Conservation (phyloP, 2,113 vertebrate genomes). For the Pseudopodoces humilis region DNA sequence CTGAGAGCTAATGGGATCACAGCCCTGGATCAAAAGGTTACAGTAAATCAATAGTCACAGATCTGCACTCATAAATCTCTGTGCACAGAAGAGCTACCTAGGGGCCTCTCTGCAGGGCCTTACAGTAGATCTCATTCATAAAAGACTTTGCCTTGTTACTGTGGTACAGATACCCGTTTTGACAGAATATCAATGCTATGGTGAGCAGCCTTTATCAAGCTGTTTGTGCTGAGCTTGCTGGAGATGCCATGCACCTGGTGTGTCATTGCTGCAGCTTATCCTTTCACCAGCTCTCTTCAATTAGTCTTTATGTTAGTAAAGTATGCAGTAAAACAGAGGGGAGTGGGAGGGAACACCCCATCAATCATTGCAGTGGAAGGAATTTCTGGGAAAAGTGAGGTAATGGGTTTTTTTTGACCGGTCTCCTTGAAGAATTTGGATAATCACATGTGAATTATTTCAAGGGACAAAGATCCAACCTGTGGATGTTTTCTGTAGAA, state of each 20-base stretch:
- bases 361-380: not conserved
- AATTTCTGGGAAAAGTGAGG: not conserved
- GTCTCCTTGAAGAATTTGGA: not conserved
- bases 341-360: not conserved
- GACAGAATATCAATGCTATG: not conserved
- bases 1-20: not conserved
- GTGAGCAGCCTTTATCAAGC: not conserved
- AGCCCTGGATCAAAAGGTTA: not conserved
- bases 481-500: not conserved
- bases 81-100: not conserved
- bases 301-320: not conserved
- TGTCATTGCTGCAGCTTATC: not conserved
- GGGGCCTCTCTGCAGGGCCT: not conserved
- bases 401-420: not conserved
- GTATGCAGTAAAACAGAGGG: not conserved
- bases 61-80: not conserved
- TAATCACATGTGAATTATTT: not conserved
- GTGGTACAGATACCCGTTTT: not conserved
- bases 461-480: not conserved
- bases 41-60: not conserved
- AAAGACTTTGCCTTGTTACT: not conserved
- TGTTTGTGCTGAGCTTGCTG: not conserved
- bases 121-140: not conserved
- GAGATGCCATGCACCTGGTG: not conserved
- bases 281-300: not conserved